Evolutionary conservation across 2,113 vertebrate genomes (phyloP).

Genomic region (Poeciliopsis prolifica): DNA sequence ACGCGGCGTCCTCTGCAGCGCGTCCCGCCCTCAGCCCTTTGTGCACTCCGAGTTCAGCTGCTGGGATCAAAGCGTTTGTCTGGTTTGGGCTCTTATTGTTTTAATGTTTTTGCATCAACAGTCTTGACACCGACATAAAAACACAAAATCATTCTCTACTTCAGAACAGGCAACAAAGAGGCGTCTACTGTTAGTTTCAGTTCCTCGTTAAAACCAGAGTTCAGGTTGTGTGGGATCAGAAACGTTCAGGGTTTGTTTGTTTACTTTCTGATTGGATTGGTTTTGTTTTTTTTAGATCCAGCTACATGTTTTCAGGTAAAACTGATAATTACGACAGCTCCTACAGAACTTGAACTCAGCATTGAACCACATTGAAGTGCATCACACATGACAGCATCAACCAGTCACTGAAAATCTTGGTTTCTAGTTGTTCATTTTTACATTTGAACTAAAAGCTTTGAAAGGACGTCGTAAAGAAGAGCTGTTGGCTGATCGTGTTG

Average conservation of each 20-base stretch:
- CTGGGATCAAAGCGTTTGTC: background rate
- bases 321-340: background rate
- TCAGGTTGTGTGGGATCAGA: background rate
- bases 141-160: constrained; percentile 14
- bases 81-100: background rate
- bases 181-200: constrained; percentile 1
- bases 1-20: no score
- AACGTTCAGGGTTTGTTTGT: background rate
- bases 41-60: constrained; percentile 52
- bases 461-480: background rate
- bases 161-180: constrained; percentile 11
- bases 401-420: background rate
- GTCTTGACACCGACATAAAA: constrained; percentile 30
- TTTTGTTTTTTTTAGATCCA: background rate
- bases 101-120: constrained; percentile 30
- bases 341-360: constrained; percentile 23
- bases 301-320: background rate
- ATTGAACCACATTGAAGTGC: constrained; percentile 2
- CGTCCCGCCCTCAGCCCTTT: background rate
- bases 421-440: background rate
- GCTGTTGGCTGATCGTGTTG: background rate
- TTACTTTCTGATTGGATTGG: background rate
- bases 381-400: constrained; percentile 1
- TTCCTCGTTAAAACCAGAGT: background rate
- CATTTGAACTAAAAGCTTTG: background rate